These are phyloP conservation scores for Galendromus occidentalis DNA, from an alignment of 1,140 invertebrate species.

Conservation along the genomic window DNA sequence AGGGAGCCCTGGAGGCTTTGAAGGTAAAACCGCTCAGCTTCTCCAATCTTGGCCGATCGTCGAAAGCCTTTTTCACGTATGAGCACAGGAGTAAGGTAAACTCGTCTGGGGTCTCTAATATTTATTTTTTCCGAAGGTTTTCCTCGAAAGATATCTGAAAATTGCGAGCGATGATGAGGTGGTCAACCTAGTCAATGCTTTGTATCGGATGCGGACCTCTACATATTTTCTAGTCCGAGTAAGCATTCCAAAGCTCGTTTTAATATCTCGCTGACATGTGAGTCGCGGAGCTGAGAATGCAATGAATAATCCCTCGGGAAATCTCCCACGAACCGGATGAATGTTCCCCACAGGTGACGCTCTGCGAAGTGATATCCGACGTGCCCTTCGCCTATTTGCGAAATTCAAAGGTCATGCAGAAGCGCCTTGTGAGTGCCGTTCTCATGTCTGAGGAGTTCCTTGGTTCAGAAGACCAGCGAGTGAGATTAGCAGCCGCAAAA, in stretches of 20 bases:
- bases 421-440: background rate
- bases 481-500: background rate
- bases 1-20: background rate
- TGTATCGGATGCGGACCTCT: background rate
- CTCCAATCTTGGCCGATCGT: no score
- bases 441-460: background rate
- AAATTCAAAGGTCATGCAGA: background rate
- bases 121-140: background rate
- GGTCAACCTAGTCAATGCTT: background rate
- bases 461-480: conserved; percentile 1
- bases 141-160: background rate
- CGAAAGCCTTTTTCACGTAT: no score
- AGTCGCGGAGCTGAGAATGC: no score
- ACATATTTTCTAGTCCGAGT: conserved; percentile 2
- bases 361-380: background rate
- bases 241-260: no score
- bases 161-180: background rate
- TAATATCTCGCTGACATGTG: no score
- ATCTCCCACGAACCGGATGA: background rate
- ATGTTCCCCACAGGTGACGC: background rate
- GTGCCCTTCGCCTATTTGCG: background rate
- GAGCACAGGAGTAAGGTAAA: no score
- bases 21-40: background rate
- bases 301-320: no score
- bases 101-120: background rate